phyloP scores from a whole-genome alignment of 2,888 invertebrate genomes.

The Ornithoptera alexandrae region DNA sequence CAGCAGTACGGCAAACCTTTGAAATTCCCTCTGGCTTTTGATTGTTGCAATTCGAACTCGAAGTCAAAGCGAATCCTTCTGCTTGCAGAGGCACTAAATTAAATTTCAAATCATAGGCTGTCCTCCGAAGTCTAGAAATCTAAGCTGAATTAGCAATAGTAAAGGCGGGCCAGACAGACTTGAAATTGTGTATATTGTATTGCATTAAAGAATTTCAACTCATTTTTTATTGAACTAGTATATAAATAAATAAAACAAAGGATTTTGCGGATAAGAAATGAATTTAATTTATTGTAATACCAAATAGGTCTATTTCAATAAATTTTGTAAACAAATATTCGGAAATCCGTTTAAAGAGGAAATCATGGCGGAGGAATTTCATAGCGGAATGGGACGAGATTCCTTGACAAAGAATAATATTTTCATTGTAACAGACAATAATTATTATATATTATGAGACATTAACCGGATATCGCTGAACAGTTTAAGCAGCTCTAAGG shows the following conservation, averaged over 20 bases:
- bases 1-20: slow-evolving; percentile 51
- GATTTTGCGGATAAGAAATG: no score
- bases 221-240: no score
- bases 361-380: no score
- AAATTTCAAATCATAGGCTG: slow-evolving; percentile 45
- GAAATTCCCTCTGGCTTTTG: slow-evolving; percentile 68
- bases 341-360: no score
- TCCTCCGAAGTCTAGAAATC: slow-evolving; percentile 29
- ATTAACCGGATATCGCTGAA: slow-evolving; percentile 5
- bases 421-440: no score
- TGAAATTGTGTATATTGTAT: neutral
- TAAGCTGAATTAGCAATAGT: slow-evolving; percentile 29
- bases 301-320: no score
- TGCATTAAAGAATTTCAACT: neutral
- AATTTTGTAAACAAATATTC: no score
- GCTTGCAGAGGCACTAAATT: slow-evolving; percentile 62
- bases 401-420: no score
- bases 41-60: slow-evolving; percentile 67
- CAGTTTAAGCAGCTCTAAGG: slow-evolving; percentile 21
- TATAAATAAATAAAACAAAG: no score
- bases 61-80: slow-evolving; percentile 58
- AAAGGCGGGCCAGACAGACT: neutral
- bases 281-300: no score
- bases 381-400: neutral
- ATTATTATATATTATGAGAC: slow-evolving; percentile 1